phyloP scores from a whole-genome alignment of 2,888 invertebrate genomes.

The Epinotia bilunana region DNA sequence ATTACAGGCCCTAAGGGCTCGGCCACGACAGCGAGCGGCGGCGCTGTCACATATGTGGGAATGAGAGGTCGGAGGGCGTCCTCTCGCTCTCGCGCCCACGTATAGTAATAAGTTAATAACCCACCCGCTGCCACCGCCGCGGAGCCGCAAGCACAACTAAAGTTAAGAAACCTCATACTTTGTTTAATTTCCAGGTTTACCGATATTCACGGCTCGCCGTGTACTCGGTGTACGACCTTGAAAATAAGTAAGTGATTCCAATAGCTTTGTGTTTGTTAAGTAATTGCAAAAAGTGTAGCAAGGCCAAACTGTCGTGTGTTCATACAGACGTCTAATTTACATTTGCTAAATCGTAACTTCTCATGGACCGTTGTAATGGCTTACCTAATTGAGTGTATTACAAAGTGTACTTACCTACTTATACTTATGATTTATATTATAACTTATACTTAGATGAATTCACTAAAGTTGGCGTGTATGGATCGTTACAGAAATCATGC shows the following conservation, averaged over 20 bases:
- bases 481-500: background rate
- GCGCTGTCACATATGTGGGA: too few species aligned
- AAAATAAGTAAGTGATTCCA: constrained; percentile 73
- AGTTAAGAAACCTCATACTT: background rate
- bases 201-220: constrained; percentile 87
- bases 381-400: too few species aligned
- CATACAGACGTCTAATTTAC: constrained; percentile 26
- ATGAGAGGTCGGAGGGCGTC: too few species aligned
- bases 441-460: background rate
- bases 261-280: constrained; percentile 34
- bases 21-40: too few species aligned
- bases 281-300: constrained; percentile 34
- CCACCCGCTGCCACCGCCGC: too few species aligned
- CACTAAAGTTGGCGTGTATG: background rate
- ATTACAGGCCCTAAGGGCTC: too few species aligned
- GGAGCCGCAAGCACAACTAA: too few species aligned
- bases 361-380: constrained; percentile 44
- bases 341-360: constrained; percentile 48
- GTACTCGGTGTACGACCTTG: constrained; percentile 86
- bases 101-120: too few species aligned
- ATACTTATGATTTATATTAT: too few species aligned
- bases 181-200: constrained; percentile 82
- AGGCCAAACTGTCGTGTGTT: constrained; percentile 30
- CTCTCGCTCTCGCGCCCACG: too few species aligned
- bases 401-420: constrained; percentile 22